Base-by-base conservation (phyloP, 2,797 vertebrate genomes). In the Clarias pachynema region DNA sequence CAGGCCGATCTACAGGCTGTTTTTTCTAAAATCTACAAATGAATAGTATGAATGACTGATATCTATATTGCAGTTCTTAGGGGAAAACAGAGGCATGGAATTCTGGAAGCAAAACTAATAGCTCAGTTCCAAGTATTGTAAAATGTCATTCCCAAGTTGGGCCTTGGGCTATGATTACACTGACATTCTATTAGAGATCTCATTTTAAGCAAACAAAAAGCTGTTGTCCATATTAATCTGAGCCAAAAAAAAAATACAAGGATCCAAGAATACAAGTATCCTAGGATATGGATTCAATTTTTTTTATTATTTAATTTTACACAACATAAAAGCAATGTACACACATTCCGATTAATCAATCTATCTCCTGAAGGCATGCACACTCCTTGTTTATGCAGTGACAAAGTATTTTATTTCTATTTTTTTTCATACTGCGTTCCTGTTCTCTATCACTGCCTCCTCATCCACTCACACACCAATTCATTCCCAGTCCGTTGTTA, bases 81-180 rank as follows among this genome's bases (percentile, higher is more conserved):
- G 78, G 85, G 82, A 69, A 65, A 82, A 68, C 29, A n/a, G 60
- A 78, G n/a, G 20, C 31, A 60, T 72, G 75, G 63, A 78, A 20
- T 82, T 65, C 82, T 79, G 75, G 75, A 79, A 62, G 14, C 75
- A 62, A 79, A 15, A 53, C 20, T 1, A 62, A 14, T 31, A 81
- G 44, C 29, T 73, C 6, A 66, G 60, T 65, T 77, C 84, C 80
- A 85, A 88, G 34, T 49, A 49, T 49, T 49, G 44, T 68, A 15
- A 88, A 83, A 86, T 26, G 56, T 66, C 79, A 29, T 18, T 87
- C 63, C 79, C 56, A 85, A 85, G 79, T 69, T 63, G 70, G 72
- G 81, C 86, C 84, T 62, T 66, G 37, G 49, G 86, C 85, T 81
- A 56, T 74, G 80, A 24, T 73, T 82, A 73, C 77, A 57, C 75